Evolutionary conservation across 1,140 invertebrate species (phyloP), one percentile per base, ranked within the genome.

Genomic region (Pollicipes pollicipes): DNA sequence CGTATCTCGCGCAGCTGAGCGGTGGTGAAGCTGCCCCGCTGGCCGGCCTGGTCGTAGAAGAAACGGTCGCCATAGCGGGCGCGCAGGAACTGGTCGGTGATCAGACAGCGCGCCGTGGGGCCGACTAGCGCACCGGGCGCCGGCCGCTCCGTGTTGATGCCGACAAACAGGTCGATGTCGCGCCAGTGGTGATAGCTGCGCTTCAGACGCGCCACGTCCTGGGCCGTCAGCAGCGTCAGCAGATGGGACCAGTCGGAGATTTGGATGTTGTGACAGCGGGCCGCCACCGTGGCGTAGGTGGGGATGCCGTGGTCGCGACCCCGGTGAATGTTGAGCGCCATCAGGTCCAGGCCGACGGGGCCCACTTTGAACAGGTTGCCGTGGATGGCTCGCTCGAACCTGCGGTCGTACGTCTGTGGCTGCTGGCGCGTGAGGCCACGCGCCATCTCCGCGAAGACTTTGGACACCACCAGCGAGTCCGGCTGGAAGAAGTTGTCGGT

Each of bases 101-200:
- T 30, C 29, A 72, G 63, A 26, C 71, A 72, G 71, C 32, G 73
- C 6, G 80, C 80, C 1, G 90, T 93, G 0, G 89, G 89, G 24
- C 92, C 92, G 2, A 92, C 79, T 29, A 90, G 75, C 1, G 86
- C 86, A 13, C 85, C 86, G 2, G 85, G 82, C 1, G 84, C 76
- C 3, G 84, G 80, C 0, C 76, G 77, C 77, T 94, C 91, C 2
- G 88, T 83, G 79, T 92, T 85, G 45, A 88, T 86, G 30, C 89
- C 90, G 30, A 91, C 83, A 69, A 90, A 84, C 0, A 94, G 81
- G 77, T 95, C 92, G 27, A 94, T 85, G 75, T 94, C 90, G 32
- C 85, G 80, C 66, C 87, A 85, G 75, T 83, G 81, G 32, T 80
- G 78, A 74, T 89, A 90, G 3, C 86, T 75, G 0, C 77, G 72